Conservation (phyloP, 1,140 invertebrate species). For the Tribolium madens region DNA sequence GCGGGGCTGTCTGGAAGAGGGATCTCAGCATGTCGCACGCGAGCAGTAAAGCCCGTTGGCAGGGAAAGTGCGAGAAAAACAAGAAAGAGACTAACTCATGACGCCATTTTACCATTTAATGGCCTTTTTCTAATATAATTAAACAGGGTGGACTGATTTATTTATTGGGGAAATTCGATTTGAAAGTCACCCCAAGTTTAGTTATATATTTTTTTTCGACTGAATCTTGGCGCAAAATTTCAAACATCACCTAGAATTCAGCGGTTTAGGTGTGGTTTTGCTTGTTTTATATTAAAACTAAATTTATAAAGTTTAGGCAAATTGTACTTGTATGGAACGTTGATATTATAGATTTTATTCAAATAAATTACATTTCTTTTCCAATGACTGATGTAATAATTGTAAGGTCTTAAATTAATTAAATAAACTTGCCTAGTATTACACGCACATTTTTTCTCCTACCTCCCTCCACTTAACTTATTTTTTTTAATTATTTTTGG, state of each 20-base stretch:
- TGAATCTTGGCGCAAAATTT: neutral
- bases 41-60: conserved; percentile 80
- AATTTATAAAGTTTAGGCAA: neutral
- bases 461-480: neutral
- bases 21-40: conserved; percentile 83
- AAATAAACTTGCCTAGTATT: conserved; percentile 1
- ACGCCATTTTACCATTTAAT: conserved; percentile 63
- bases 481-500: too few relatives aligned
- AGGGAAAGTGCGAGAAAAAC: conserved; percentile 71
- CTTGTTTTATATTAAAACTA: conserved; percentile 26
- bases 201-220: conserved; percentile 13
- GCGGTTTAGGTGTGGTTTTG: neutral
- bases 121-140: neutral
- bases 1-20: conserved; percentile 80
- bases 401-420: conserved; percentile 19
- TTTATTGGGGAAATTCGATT: neutral
- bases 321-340: conserved; percentile 19
- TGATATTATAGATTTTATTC: conserved; percentile 33
- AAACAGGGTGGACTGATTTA: conserved; percentile 46
- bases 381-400: conserved; percentile 9
- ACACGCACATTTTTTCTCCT: neutral
- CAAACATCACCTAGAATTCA: neutral
- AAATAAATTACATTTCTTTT: conserved; percentile 4
- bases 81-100: conserved; percentile 62
- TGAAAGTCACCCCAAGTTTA: neutral